Percentiles rank a stretch among this genome's conserved stretches.
Conservation (phyloP, 1,140 invertebrate genomes). For the Copidosoma floridanum region DNA sequence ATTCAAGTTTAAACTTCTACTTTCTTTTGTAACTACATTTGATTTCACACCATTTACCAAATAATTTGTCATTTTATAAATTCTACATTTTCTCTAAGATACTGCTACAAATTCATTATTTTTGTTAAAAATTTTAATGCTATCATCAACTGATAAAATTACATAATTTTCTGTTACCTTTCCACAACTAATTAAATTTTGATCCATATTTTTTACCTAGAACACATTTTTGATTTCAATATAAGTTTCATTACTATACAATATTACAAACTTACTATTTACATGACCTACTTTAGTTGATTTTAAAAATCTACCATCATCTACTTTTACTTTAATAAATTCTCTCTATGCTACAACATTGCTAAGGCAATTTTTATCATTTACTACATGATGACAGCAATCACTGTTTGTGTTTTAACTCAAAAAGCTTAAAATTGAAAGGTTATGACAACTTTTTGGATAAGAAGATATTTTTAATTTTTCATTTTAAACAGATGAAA, state of each 20-base stretch:
- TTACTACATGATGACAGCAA: no score
- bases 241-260: slow-evolving; percentile 13
- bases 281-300: slow-evolving; percentile 30
- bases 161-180: not conserved
- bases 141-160: not conserved
- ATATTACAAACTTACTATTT: slow-evolving; percentile 15
- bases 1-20: not conserved
- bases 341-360: slow-evolving; percentile 22
- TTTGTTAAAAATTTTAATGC: not conserved
- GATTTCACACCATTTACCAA: not conserved
- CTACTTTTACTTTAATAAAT: slow-evolving; percentile 32
- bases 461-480: no score
- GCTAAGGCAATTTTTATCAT: no score
- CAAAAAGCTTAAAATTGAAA: no score
- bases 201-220: slow-evolving; percentile 3
- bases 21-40: not conserved
- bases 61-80: not conserved
- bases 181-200: not conserved
- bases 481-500: no score
- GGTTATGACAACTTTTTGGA: no score
- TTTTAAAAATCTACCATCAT: slow-evolving; percentile 31
- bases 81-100: not conserved
- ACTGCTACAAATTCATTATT: not conserved
- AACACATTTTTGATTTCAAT: slow-evolving; percentile 10
- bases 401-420: no score